Conservation (phyloP, 1,140 invertebrate genomes). For the Heliconius himera region DNA sequence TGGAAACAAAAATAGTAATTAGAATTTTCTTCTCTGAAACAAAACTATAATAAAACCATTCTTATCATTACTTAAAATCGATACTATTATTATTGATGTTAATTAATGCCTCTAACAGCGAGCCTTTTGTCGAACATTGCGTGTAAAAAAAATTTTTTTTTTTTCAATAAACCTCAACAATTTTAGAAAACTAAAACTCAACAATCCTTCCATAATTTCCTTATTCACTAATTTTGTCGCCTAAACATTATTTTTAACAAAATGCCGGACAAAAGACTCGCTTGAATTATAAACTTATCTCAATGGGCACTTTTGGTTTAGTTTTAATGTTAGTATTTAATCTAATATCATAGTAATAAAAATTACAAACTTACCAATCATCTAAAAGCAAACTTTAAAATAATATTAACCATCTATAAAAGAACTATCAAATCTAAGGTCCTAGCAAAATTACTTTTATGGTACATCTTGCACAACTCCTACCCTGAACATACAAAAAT, state of each 20-base stretch:
- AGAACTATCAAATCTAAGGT: conserved; percentile 79
- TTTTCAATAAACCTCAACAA: conserved; percentile 80
- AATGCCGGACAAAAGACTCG: conserved; percentile 75
- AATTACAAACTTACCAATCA: conserved; percentile 78
- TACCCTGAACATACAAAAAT: conserved; percentile 80
- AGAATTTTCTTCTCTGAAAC: conserved; percentile 81
- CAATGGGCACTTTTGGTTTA: conserved; percentile 83
- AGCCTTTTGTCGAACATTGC: conserved; percentile 72
- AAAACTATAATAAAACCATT: conserved; percentile 81
- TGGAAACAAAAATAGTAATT: conserved; percentile 81
- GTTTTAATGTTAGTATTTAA: conserved; percentile 81
- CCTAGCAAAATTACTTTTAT: conserved; percentile 76
- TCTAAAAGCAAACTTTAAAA: conserved; percentile 79
- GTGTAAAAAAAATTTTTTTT: conserved; percentile 77
- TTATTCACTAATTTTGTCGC: conserved; percentile 80
- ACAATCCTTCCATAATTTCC: conserved; percentile 76
- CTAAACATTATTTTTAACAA: conserved; percentile 79
- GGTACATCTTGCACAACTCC: conserved; percentile 70
- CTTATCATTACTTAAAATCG: conserved; percentile 79
- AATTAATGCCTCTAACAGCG: conserved; percentile 79
- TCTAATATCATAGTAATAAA: conserved; percentile 79
- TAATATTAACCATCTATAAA: conserved; percentile 79
- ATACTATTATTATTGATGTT: conserved; percentile 80
- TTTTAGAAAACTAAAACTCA: conserved; percentile 80
- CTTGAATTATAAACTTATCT: conserved; percentile 80